Base-by-base conservation (phyloP, 2,888 invertebrate species). In the Branchellion lobata region DNA sequence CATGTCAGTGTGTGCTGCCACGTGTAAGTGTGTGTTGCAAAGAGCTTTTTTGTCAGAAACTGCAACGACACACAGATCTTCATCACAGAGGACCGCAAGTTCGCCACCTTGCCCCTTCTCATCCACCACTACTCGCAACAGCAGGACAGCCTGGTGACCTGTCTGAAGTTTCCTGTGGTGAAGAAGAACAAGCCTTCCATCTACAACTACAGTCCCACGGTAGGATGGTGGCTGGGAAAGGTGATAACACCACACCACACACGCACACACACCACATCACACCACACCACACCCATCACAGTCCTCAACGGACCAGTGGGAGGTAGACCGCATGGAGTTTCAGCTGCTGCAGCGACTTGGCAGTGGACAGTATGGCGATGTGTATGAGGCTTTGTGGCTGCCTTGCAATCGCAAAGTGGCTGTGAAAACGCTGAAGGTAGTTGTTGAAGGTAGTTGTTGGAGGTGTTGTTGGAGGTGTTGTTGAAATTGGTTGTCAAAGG, bases 361-460 rank as follows among this genome's bases (percentile, higher is more conserved):
- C 82, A 97, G 97, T 51, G 87, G 99, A 91, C 91, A 91, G 85
- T 91, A 91, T 85, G 91, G 91, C 0, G 91, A 91, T 86, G 97
- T 98, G 0, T 98, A 98, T 87, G 96, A 97, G 89, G 84, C 97
- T 91, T 89, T 95, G 92, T 90, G 98, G 98, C 96, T 94, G 88
- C 57, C 95, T 92, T 94, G 95, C 88, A 95, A 94, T 86, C 94
- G 94, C 90, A 97, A 95, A 1, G 97, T 99, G 78, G 99, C 99
- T 34, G 98, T 99, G 18, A 99, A 99, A 89, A 99, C 98, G 0
- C 90, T 99, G 21, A 98, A 98, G 89, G 91, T 91, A 84, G 82
- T 82, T 79, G 29, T 51, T 18, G 24, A 33, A 31, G 1, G 11
- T 21, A 40, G 14, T 74, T 14, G 14, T 71, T n/a, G n/a, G n/a